These are phyloP conservation scores for Scotopteryx bipunctaria DNA, from an alignment of 2,888 invertebrate species.

Conservation along the genomic window DNA sequence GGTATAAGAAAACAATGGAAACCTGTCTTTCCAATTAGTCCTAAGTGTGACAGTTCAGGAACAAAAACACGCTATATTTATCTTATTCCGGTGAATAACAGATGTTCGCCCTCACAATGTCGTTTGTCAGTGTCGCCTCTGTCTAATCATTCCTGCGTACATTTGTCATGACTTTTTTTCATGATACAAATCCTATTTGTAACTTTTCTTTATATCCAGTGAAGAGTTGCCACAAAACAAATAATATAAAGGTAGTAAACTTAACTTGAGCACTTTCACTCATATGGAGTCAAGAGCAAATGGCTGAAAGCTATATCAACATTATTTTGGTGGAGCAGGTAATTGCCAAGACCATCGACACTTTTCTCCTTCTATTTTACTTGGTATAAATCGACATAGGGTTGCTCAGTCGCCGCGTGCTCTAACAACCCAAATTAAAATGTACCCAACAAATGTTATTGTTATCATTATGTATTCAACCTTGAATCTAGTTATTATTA, in stretches of 20 bases:
- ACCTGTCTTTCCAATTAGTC: constrained; percentile 43
- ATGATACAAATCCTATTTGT: constrained; percentile 20
- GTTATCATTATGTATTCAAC: constrained; percentile 21
- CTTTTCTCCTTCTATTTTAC: no score
- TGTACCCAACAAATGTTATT: constrained; percentile 4
- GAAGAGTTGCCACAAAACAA: neutral
- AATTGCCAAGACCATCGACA: no score
- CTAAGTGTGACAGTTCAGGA: constrained; percentile 45
- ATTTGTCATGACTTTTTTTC: constrained; percentile 61
- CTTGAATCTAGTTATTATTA: constrained; percentile 27
- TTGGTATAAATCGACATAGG: no score
- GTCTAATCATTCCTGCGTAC: constrained; percentile 65
- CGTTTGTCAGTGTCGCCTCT: constrained; percentile 68
- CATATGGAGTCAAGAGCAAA: no score
- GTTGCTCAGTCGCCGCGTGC: no score
- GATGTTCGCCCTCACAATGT: constrained; percentile 59
- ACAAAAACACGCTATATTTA: constrained; percentile 61
- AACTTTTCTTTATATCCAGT: constrained; percentile 29
- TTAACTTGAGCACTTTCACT: no score
- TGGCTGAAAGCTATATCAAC: no score
- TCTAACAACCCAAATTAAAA: neutral
- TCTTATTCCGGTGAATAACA: constrained; percentile 69
- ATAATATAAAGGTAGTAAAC: no score
- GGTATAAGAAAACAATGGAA: constrained; percentile 1
- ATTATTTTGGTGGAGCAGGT: no score